These are phyloP conservation scores for Melangyna quadrimaculata DNA, from an alignment of 2,888 invertebrate species.

Conservation along the genomic window DNA sequence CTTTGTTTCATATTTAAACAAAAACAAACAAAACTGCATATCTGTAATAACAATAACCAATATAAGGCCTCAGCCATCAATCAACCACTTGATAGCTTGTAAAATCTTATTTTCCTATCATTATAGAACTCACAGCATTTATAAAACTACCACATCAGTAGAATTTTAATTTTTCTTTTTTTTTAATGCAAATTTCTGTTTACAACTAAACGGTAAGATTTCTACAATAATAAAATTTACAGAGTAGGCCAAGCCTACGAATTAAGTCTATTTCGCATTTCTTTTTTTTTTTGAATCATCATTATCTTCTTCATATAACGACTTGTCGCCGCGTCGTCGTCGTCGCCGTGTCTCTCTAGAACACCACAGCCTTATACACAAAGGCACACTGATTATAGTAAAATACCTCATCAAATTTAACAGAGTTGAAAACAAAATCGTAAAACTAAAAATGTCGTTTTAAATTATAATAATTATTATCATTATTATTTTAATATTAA, in stretches of 20 bases:
- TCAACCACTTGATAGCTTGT: slow-evolving; percentile 26
- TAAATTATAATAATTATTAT: slow-evolving; percentile 54
- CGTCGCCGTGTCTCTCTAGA: not conserved
- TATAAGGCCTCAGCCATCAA: slow-evolving; percentile 10
- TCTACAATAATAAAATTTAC: slow-evolving; percentile 10
- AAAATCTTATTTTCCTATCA: slow-evolving; percentile 1
- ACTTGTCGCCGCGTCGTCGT: too few species aligned
- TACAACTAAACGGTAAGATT: slow-evolving; percentile 26
- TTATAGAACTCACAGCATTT: not conserved
- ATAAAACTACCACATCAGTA: not conserved
- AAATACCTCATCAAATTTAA: slow-evolving; percentile 2
- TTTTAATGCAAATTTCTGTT: slow-evolving; percentile 40
- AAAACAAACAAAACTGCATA: not conserved
- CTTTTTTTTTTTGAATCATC: slow-evolving; percentile 56
- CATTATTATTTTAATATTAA: slow-evolving; percentile 29
- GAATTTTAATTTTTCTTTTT: slow-evolving; percentile 28
- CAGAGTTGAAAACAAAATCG: slow-evolving; percentile 22
- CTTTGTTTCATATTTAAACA: not conserved
- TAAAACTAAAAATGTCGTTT: slow-evolving; percentile 56
- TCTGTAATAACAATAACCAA: not conserved
- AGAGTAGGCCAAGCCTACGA: slow-evolving; percentile 55
- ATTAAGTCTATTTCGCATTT: slow-evolving; percentile 43
- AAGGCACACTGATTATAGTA: not conserved
- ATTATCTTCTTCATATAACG: not conserved
- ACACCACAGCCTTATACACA: not conserved